Evolutionary conservation across 1,140 invertebrate genomes (phyloP), one percentile per base, ranked within the genome.

Genomic region (Drosophila persimilis): DNA sequence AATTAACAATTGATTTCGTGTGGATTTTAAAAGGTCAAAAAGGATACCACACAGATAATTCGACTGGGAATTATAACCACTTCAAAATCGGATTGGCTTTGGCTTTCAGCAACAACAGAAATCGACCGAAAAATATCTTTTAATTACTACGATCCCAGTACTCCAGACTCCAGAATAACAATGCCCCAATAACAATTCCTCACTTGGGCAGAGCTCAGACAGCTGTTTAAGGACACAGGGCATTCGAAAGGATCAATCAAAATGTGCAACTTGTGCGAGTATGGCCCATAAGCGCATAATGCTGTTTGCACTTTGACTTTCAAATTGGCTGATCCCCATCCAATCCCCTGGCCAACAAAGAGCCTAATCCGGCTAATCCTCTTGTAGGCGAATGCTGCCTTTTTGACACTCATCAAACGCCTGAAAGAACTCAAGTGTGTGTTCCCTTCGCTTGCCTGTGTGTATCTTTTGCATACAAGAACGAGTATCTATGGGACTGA

Each of bases 401-500:
- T 85, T 81, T 86, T 85, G 81, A 85, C 81, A 85, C 81, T 73
- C 81, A 81, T 85, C 81, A 86, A 85, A 77, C 74, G 67, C 56
- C 73, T 73, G 63, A 86, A 58, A 46, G 75, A 73, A 60, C 79
- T 80, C 63, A 81, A 80, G 81, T 86, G 77, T 65, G 56, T 80
- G 43, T 73, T 58, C 73, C 31, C 31, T 35, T 35, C 31, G 31
- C 72, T 61, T 76, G 69, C 48, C 66, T 74, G 15, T 74, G 50
- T 59, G 61, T 73, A 54, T 74, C 70, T 66, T 74, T 74, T 74
- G 71, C 71, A 74, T 74, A 72, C 60, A 35, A 53, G 26, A 54
- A 11, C 39, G 44, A 3, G 53, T 57, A 50, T 64, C 51, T 46
- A 55, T 65, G 47, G 54, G 45, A 76, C 70, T 58, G 51, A 70